These are phyloP conservation scores for Dissostichus mawsoni DNA, from an alignment of 2,113 vertebrate species.

Conservation along the genomic window DNA sequence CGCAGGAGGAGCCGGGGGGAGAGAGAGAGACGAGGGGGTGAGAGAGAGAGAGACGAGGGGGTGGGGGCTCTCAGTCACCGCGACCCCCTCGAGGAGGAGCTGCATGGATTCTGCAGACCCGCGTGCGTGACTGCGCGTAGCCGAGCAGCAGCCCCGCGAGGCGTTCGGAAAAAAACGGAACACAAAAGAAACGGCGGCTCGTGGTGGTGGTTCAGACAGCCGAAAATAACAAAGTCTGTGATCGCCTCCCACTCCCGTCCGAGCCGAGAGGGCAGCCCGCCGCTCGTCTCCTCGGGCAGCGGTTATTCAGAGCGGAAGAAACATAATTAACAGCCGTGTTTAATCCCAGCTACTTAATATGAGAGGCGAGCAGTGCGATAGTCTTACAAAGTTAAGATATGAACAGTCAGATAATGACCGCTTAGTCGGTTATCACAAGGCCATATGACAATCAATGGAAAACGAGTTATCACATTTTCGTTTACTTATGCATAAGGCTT, in stretches of 20 bases:
- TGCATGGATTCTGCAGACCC: constrained; percentile 73
- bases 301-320: constrained; percentile 34
- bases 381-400: background rate
- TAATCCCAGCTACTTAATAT: constrained; percentile 10
- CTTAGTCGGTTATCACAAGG: no score
- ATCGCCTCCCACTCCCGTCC: background rate
- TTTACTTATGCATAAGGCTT: background rate
- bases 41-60: constrained; percentile 34
- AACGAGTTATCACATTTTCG: background rate
- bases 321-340: constrained; percentile 28
- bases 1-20: constrained; percentile 69
- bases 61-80: constrained; percentile 75
- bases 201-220: constrained; percentile 21
- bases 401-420: constrained; percentile 1
- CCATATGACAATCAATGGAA: background rate
- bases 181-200: constrained; percentile 72
- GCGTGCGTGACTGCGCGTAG: constrained; percentile 55
- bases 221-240: constrained; percentile 11
- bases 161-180: constrained; percentile 25
- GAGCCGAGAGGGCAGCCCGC: background rate
- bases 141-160: constrained; percentile 57
- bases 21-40: background rate
- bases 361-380: background rate
- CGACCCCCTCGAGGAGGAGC: constrained; percentile 78
- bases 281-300: constrained; percentile 19